Evolutionary conservation across 2,797 vertebrate genomes (phyloP), one percentile per base, ranked within the genome.

Genomic region (Helicolenus hilgendorfi): DNA sequence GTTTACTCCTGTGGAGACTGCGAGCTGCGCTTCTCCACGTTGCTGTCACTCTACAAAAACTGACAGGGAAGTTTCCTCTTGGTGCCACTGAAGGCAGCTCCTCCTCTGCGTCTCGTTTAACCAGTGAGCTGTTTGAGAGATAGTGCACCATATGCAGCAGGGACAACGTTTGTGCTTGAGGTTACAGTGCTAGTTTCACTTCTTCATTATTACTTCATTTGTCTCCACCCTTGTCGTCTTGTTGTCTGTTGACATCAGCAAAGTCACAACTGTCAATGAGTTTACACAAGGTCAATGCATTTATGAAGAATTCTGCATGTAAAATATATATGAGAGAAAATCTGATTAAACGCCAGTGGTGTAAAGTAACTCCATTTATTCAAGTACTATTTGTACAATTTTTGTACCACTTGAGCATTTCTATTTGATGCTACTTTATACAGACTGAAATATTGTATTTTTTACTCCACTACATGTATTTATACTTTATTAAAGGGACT

Each of bases 81-180:
- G n/a, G 36, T 41, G 38, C 62, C 72, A 15, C 62, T 69, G 67
- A 41, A 26, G 1, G 55, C 90, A 36, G 87, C 95, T 94, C 94
- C 95, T 94, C 95, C 95, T 94, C 85, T 81, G 29, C 35, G 0
- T 6, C 9, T 24, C 72, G 10, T 41, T n/a, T 13, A 86, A 65
- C 81, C 85, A 81, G 33, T 79, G 85, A 80, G 77, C 27, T 35
- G 24, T 53, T 1, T 62, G 68, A 79, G 31, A 29, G 27, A 11
- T 15, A 2, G 65, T 1, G 36, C 29, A 8, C 5, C 71, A 13
- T 77, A 7, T 31, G 67, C 62, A 55, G 60, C 31, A 41, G 45
- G 24, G 11, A 15, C 4, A 1, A 15, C 4, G 0, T 3, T 4
- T 20, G 67, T 55, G 49, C 24, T 7, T 6, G 7, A 55, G 22